Evolutionary conservation across 2,888 invertebrate genomes (phyloP), one percentile per base, ranked within the genome.

Genomic region (Drosophila borealis): DNA sequence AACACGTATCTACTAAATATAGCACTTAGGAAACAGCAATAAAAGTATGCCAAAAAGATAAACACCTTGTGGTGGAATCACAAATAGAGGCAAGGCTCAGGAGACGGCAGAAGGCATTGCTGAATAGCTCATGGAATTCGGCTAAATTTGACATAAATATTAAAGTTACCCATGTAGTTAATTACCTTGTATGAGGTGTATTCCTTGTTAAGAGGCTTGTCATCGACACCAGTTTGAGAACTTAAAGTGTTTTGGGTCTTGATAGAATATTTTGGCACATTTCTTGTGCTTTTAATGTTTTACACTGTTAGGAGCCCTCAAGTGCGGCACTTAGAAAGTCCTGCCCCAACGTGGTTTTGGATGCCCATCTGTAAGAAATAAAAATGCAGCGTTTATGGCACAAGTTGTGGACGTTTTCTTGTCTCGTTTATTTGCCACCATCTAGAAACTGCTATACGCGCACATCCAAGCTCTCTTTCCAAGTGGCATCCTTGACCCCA

Each of bases 341-440:
- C 49, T 57, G 49, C 39, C 41, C 9, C 42, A 59, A 65, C 17
- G 51, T 61, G 61, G 8, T 36, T 48, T 48, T 11, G 41, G 53
- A 46, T 45, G 42, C 42, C 64, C 60, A 70, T 75, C 60, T 62
- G 48, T 42, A 57, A 60, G 64, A 69, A 68, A 83, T 79, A 83
- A 86, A 81, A 81, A 62, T 82, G 83, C 81, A 86, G 71, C 87
- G 71, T 83, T 81, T 81, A 81, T 80, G 48, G 71, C 74, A 56
- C 36, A 65, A 70, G 78, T 64, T 78, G 74, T 55, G 70, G 70
- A 63, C 67, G 64, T 70, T 81, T 70, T 78, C 75, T 54, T 49
- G 51, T 29, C 41, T 42, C 54, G 66, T 69, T 44, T 62, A 46
- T 59, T 59, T 50, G 6, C 17, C 63, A 57, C 33, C 73, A 49